Conservation (phyloP, 2,888 invertebrate species). For the Bursaphelenchus okinawaensis region DNA sequence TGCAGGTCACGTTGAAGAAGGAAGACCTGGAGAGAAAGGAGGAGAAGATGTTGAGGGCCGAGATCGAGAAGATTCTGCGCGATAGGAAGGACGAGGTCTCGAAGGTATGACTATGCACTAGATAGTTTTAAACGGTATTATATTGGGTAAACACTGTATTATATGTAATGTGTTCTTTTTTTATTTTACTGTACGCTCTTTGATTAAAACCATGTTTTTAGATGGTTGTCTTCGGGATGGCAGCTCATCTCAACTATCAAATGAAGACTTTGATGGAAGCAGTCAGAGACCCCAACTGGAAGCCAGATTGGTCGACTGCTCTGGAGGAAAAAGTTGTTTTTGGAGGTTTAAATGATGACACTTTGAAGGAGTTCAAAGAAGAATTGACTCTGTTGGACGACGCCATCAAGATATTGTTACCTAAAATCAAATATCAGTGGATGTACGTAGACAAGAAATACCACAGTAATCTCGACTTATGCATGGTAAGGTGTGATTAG, state of each 20-base stretch:
- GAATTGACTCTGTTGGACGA: not conserved
- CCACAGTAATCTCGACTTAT: not conserved
- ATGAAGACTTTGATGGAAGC: not conserved
- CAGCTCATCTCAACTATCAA: not conserved
- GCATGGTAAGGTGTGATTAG: no score
- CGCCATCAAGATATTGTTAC: not conserved
- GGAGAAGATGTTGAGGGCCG: conserved; percentile 9
- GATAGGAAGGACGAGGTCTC: not conserved
- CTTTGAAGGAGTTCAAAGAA: not conserved
- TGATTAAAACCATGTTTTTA: not conserved
- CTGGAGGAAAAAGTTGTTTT: not conserved
- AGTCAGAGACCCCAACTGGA: not conserved
- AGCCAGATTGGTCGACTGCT: not conserved
- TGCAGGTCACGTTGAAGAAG: not conserved
- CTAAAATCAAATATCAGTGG: not conserved
- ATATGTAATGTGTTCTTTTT: not conserved
- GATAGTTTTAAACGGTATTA: no score
- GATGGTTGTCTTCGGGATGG: not conserved
- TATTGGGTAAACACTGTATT: no score
- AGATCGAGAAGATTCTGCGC: conserved; percentile 17
- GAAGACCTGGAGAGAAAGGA: conserved; percentile 9
- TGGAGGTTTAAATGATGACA: not conserved
- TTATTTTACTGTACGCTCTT: no score
- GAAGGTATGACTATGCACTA: no score
- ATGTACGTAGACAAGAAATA: not conserved